These are phyloP conservation scores for Leptopilina myrica DNA, from an alignment of 2,888 invertebrate species.

Conservation along the genomic window DNA sequence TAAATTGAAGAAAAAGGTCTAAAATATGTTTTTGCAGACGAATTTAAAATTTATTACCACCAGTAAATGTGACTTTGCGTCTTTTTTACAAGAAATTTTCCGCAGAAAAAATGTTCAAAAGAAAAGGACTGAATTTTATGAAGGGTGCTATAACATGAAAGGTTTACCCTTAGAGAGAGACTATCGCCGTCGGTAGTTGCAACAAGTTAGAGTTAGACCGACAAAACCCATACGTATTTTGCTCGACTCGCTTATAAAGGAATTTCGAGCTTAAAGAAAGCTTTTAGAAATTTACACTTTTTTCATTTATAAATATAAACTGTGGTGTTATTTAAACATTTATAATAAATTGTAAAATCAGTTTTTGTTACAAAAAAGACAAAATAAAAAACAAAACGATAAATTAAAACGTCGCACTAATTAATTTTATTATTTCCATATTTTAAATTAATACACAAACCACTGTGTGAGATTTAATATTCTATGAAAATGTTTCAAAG, in stretches of 20 bases:
- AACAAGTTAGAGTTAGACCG: conserved; percentile 31
- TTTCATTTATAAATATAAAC: not conserved
- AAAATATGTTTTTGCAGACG: too few relatives aligned
- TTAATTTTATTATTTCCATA: too few relatives aligned
- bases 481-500: too few relatives aligned
- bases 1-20: too few relatives aligned
- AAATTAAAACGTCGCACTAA: too few relatives aligned
- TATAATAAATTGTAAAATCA: not conserved
- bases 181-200: conserved; percentile 30
- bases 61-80: too few relatives aligned
- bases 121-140: conserved; percentile 16
- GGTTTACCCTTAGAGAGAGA: not conserved
- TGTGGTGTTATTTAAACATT: not conserved
- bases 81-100: too few relatives aligned
- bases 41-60: too few relatives aligned
- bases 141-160: not conserved
- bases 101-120: too few relatives aligned
- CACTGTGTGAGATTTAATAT: too few relatives aligned
- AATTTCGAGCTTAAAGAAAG: not conserved
- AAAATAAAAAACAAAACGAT: not conserved
- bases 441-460: too few relatives aligned
- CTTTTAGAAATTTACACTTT: not conserved
- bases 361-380: not conserved
- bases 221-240: conserved; percentile 9
- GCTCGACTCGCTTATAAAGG: not conserved